Percentiles rank a stretch among this genome's conserved stretches.
These are phyloP conservation scores for Neotoxoptera formosana DNA, from an alignment of 1,140 invertebrate species.

Conservation along the genomic window DNA sequence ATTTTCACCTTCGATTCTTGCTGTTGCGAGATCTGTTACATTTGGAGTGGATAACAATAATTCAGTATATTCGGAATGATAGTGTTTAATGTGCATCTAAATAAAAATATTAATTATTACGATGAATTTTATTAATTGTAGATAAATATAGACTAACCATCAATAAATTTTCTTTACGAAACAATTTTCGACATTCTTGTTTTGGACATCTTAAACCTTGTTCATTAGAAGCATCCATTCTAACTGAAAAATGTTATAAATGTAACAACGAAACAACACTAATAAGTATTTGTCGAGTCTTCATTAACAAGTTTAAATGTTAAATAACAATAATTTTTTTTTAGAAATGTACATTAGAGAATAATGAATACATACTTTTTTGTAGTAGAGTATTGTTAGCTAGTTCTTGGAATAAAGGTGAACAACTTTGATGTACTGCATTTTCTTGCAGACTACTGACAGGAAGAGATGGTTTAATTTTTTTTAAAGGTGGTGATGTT, in stretches of 20 bases:
- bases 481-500: neutral
- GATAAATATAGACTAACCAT: constrained; percentile 64
- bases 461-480: constrained; percentile 12
- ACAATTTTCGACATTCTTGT: constrained; percentile 84
- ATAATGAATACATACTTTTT: constrained; percentile 25
- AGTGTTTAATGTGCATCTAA: constrained; percentile 89
- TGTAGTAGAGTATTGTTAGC: constrained; percentile 36
- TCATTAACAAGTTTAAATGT: neutral
- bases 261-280: neutral
- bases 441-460: neutral
- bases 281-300: neutral
- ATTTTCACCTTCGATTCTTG: constrained; percentile 67
- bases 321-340: neutral
- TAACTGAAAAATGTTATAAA: neutral
- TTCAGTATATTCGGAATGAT: constrained; percentile 81
- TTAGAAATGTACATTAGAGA: neutral
- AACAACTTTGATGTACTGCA: neutral
- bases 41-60: constrained; percentile 81
- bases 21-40: constrained; percentile 83
- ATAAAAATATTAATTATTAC: constrained; percentile 39
- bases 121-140: neutral
- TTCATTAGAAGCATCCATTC: constrained; percentile 50
- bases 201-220: constrained; percentile 71
- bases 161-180: constrained; percentile 86
- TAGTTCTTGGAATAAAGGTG: constrained; percentile 23